Percentiles rank a stretch among this genome's conserved stretches.
Evolutionary conservation across 2,888 invertebrate genomes (phyloP).

Genomic region (Campoplex nolae): DNA sequence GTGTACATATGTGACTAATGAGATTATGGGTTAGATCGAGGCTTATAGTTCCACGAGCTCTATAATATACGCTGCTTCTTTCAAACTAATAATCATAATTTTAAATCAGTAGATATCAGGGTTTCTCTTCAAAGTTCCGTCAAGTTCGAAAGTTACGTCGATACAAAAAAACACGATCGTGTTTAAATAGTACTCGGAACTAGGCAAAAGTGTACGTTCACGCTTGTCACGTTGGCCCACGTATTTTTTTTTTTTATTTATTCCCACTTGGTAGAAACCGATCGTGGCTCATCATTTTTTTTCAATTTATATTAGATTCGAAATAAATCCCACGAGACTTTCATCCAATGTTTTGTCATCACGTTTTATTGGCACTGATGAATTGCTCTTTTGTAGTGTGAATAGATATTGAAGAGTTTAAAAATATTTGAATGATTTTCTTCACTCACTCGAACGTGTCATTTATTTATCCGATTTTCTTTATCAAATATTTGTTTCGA

Average conservation of each 20-base stretch:
- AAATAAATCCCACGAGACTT: slow-evolving; percentile 16
- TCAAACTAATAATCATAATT: slow-evolving; percentile 33
- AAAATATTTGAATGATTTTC: background rate
- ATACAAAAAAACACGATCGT: slow-evolving; percentile 19
- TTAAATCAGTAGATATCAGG: slow-evolving; percentile 42
- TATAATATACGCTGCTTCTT: background rate
- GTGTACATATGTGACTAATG: slow-evolving; percentile 2
- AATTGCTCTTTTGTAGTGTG: background rate
- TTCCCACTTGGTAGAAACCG: background rate
- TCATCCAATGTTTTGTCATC: background rate
- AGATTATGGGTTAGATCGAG: slow-evolving; percentile 23
- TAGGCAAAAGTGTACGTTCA: background rate
- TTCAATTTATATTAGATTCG: background rate
- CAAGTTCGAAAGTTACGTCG: slow-evolving; percentile 52
- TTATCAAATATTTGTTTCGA: background rate
- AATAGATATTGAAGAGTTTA: background rate
- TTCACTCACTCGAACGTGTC: background rate
- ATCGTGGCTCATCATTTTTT: slow-evolving; percentile 30
- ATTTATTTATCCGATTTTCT: background rate
- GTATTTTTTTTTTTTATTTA: slow-evolving; percentile 25
- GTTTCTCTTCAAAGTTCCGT: slow-evolving; percentile 21
- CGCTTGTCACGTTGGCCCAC: slow-evolving; percentile 53
- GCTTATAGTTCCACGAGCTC: slow-evolving; percentile 19
- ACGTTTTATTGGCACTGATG: background rate
- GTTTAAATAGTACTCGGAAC: slow-evolving; percentile 44